These are phyloP conservation scores for Ennomos fuscantarius DNA, from an alignment of 2,888 invertebrate genomes.

Conservation along the genomic window DNA sequence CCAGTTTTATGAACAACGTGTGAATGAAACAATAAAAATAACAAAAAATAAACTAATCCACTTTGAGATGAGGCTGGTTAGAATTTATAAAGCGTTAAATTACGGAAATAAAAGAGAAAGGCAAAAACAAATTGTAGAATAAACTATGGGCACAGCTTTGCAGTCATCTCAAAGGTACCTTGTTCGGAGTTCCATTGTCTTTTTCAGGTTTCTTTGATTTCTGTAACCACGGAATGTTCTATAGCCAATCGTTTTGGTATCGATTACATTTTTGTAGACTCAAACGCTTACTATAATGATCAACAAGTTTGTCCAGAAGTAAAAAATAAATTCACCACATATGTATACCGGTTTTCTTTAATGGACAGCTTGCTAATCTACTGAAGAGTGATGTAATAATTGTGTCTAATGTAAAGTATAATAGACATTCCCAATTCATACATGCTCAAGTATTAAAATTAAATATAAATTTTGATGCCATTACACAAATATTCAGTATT, in stretches of 20 bases:
- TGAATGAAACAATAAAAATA: constrained; percentile 28
- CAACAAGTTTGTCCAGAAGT: no score
- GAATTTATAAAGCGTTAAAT: constrained; percentile 46
- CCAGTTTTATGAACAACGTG: constrained; percentile 44
- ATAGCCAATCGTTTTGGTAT: constrained; percentile 44
- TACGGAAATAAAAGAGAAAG: constrained; percentile 31
- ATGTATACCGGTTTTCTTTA: no score
- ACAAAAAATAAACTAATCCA: constrained; percentile 49
- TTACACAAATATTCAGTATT: no score
- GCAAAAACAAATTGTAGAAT: constrained; percentile 47
- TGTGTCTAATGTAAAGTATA: no score
- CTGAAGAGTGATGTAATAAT: no score
- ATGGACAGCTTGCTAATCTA: no score
- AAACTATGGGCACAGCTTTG: constrained; percentile 34
- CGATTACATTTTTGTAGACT: not conserved
- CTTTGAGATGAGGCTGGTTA: constrained; percentile 63
- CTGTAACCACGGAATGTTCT: constrained; percentile 84
- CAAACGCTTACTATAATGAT: not conserved
- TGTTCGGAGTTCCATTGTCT: constrained; percentile 88
- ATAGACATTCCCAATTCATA: no score
- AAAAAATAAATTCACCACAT: no score
- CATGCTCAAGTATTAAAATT: no score
- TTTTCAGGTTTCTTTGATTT: constrained; percentile 92
- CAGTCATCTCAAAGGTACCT: constrained; percentile 84
- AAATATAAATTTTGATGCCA: no score